Evolutionary conservation across 2,797 vertebrate species (phyloP).

Genomic region (Cynodonichthys magdalenae): DNA sequence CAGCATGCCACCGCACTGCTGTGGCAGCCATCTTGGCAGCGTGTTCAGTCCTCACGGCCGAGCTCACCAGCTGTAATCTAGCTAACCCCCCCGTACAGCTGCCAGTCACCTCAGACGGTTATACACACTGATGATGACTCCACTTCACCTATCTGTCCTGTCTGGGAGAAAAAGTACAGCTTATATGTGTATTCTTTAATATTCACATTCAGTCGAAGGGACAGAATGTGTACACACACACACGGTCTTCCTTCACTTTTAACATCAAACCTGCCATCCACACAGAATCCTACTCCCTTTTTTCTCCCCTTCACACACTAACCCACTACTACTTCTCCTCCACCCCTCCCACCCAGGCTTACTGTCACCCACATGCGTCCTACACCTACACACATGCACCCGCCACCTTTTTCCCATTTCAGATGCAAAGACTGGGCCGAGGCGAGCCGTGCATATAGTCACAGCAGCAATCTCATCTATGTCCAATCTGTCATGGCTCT

Average conservation of each 20-base stretch:
- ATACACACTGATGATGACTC: conserved; percentile 16
- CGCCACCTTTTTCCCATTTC: conserved; percentile 77
- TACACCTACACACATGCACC: conserved; percentile 52
- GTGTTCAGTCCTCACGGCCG: conserved; percentile 48
- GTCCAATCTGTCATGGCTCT: conserved; percentile 86
- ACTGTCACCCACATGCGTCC: conserved; percentile 49
- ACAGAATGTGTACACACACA: not conserved
- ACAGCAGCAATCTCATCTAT: conserved; percentile 87
- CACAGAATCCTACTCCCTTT: conserved; percentile 29
- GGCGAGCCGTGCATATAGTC: conserved; percentile 83
- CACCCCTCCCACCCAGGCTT: conserved; percentile 50
- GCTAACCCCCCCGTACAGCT: conserved; percentile 58
- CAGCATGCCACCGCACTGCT: conserved; percentile 70
- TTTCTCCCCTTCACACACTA: conserved; percentile 7
- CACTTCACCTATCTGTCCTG: not conserved
- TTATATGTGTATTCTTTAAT: too few species aligned
- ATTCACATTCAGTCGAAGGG: not conserved
- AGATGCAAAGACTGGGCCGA: conserved; percentile 82
- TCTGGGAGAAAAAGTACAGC: too few species aligned
- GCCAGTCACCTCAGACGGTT: conserved; percentile 67
- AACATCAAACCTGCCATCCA: conserved; percentile 8
- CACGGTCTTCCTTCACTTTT: not conserved
- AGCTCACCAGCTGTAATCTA: conserved; percentile 68
- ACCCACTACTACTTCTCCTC: conserved; percentile 15
- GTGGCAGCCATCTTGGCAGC: conserved; percentile 79